phyloP scores from a whole-genome alignment of 1,140 invertebrate species.

The Magallana ariakensis region DNA sequence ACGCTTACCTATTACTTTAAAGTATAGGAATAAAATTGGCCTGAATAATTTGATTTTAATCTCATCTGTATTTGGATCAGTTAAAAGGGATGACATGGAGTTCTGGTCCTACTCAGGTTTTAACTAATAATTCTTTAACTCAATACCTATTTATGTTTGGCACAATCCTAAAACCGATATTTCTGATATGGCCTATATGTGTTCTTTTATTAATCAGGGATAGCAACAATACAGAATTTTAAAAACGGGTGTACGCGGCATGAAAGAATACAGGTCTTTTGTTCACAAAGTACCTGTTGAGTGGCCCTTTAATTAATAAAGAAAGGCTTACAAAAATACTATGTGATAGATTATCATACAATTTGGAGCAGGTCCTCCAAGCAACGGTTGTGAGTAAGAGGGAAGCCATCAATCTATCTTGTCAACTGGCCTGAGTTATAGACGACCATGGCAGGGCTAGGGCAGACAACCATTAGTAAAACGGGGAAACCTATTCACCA shows the following conservation, averaged over 20 bases:
- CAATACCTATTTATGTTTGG: slow-evolving; percentile 38
- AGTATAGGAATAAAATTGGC: not conserved
- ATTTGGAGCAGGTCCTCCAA: not conserved
- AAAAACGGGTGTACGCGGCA: not conserved
- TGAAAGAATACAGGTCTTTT: slow-evolving; percentile 21
- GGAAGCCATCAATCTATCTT: slow-evolving; percentile 31
- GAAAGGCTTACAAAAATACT: slow-evolving; percentile 38
- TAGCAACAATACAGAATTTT: slow-evolving; percentile 20
- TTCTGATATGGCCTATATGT: slow-evolving; percentile 23
- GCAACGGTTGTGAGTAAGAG: slow-evolving; percentile 24
- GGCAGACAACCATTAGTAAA: slow-evolving; percentile 22
- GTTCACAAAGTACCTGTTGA: slow-evolving; percentile 7
- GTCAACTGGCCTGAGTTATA: slow-evolving; percentile 24
- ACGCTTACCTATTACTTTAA: not conserved
- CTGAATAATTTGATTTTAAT: slow-evolving; percentile 10
- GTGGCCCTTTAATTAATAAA: slow-evolving; percentile 36
- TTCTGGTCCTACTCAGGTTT: slow-evolving; percentile 15
- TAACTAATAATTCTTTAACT: slow-evolving; percentile 33
- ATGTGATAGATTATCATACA: slow-evolving; percentile 33
- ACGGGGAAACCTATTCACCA: not conserved
- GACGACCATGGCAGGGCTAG: slow-evolving; percentile 22
- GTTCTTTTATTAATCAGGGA: slow-evolving; percentile 34
- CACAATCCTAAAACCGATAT: slow-evolving; percentile 31
- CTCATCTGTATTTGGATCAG: slow-evolving; percentile 9
- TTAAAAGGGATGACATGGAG: slow-evolving; percentile 5